These are phyloP conservation scores for Falco naumanni DNA, from an alignment of 2,797 vertebrate species.

Conservation along the genomic window DNA sequence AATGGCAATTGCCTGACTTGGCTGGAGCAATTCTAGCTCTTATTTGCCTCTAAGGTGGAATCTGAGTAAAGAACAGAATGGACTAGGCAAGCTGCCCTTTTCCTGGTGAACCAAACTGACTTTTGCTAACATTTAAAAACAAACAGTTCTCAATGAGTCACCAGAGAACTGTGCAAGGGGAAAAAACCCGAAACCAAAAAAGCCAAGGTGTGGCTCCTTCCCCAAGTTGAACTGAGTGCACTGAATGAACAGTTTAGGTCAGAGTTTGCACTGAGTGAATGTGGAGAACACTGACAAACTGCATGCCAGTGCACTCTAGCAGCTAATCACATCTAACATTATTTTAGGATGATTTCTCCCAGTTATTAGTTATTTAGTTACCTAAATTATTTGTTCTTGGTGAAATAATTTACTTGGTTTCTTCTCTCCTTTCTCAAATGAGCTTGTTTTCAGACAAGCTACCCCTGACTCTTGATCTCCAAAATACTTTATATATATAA, in stretches of 20 bases:
- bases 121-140: conserved; percentile 54
- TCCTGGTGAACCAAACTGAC: conserved; percentile 49
- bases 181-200: neutral
- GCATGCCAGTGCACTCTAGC: neutral
- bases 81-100: conserved; percentile 64
- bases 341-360: neutral
- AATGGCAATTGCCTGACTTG: neutral
- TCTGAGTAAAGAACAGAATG: conserved; percentile 53
- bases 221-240: neutral
- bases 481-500: conserved; percentile 8
- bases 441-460: neutral
- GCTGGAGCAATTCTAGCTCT: conserved; percentile 9
- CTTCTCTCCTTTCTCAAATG: neutral
- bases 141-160: conserved; percentile 62
- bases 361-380: neutral
- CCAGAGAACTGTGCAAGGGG: neutral
- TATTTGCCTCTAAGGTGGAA: conserved; percentile 56
- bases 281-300: neutral
- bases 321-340: neutral
- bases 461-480: neutral
- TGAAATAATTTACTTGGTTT: neutral
- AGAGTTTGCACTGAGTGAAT: neutral
- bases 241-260: neutral
- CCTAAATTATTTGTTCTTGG: neutral
- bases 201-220: conserved; percentile 50